Base-by-base conservation (phyloP, 2,113 vertebrate genomes). In the Monopterus albus region DNA sequence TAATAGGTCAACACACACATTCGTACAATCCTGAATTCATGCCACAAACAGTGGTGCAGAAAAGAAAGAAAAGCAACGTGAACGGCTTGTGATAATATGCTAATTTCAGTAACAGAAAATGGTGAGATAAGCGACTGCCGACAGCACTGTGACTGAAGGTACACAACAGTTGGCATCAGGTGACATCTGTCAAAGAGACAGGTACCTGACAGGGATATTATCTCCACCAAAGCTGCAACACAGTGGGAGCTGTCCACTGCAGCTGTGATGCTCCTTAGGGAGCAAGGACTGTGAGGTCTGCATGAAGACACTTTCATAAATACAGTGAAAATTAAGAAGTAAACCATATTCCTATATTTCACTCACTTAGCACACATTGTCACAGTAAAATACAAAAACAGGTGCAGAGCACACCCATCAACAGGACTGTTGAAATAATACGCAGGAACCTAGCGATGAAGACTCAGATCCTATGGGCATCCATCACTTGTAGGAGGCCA, bases 121-220 rank as follows among this genome's bases (percentile, higher is more conserved):
- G 57, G 61, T 43, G 52, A 78, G 56, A 74, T 60, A 58, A 81
- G 62, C 12, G 2, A 75, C 78, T 69, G 67, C 62, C 85, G 89
- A 83, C 87, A 87, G 72, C 79, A 64, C 58, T 39, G 81, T 46
- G 62, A 71, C 61, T 78, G 71, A 75, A 61, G 71, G 76, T 77
- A 76, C 36, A 68, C 55, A 82, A 89, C 77, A 85, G 83, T 84
- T 72, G 82, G 72, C 79, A 80, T 79, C 74, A 40, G 85, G 62
- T 87, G 85, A 82, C 79, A 80, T 85, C 78, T 75, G 84, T 71
- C 33, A 51, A 45, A 78, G 69, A 83, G 87, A 91, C 84, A 79
- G 75, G 82, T 62, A 63, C 79, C 83, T 91, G 91, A 91, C 91
- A 88, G 82, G 68, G 50, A 86, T 86, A 91, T 92, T 90, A 92